phyloP scores from a whole-genome alignment of 2,113 vertebrate species.

The Oxygymnocypris stewartii region DNA sequence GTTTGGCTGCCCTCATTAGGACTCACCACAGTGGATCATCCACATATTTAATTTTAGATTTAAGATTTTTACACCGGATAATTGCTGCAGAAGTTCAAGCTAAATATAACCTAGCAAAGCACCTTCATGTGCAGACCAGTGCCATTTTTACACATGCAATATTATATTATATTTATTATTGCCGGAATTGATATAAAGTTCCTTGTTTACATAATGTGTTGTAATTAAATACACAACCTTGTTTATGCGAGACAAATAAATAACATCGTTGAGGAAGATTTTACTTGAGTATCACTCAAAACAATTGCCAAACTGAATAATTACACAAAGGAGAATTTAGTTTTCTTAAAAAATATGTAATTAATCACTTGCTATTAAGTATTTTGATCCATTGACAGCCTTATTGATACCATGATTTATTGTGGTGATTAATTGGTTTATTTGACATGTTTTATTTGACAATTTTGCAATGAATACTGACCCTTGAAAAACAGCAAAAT shows the following conservation, averaged over 20 bases:
- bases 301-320: neutral
- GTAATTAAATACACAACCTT: too few species aligned
- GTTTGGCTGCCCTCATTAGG: neutral
- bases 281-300: neutral
- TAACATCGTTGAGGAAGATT: too few species aligned
- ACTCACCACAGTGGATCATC: neutral
- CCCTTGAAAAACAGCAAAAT: conserved; percentile 34
- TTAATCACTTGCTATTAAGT: neutral
- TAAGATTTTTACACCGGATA: neutral
- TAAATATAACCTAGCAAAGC: neutral
- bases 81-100: neutral
- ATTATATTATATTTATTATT: too few species aligned
- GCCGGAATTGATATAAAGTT: too few species aligned
- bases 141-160: too few species aligned
- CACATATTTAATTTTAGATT: neutral
- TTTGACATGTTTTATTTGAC: neutral
- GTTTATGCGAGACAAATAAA: too few species aligned
- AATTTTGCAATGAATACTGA: neutral
- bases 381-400: neutral
- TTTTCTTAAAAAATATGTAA: neutral
- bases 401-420: neutral
- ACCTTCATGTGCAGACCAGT: too few species aligned
- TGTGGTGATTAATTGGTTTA: neutral
- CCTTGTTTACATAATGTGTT: too few species aligned
- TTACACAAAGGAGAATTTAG: neutral